phyloP scores from a whole-genome alignment of 2,113 vertebrate genomes.

The Telmatochromis bifrenatus region DNA sequence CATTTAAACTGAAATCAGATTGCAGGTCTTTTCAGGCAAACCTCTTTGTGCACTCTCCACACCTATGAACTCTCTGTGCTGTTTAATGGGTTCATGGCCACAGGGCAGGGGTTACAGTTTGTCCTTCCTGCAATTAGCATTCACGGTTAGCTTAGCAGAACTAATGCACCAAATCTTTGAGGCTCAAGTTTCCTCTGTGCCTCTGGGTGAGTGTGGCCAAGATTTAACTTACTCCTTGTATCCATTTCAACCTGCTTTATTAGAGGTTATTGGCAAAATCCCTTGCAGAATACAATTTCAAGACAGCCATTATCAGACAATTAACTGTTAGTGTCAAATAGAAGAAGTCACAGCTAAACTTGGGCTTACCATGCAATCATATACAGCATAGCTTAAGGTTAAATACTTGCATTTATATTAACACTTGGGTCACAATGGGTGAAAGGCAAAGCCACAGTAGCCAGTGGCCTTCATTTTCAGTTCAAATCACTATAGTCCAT shows the following conservation, averaged over 20 bases:
- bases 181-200: conserved; percentile 79
- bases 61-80: conserved; percentile 60
- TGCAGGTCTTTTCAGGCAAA: conserved; percentile 45
- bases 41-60: conserved; percentile 60
- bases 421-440: background rate
- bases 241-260: conserved; percentile 64
- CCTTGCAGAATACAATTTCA: conserved; percentile 22
- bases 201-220: conserved; percentile 60
- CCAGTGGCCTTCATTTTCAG: background rate
- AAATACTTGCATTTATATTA: background rate
- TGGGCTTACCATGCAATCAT: background rate
- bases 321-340: background rate
- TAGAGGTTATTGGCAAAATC: conserved; percentile 29
- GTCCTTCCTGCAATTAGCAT: conserved; percentile 89
- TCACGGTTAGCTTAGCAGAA: conserved; percentile 92
- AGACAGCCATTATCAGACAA: background rate
- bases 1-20: conserved; percentile 56
- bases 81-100: conserved; percentile 73
- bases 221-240: conserved; percentile 57
- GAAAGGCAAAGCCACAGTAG: background rate
- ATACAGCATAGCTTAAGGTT: background rate
- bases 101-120: conserved; percentile 65
- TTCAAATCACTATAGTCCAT: background rate
- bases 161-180: conserved; percentile 84
- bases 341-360: background rate